These are phyloP conservation scores for Eugnorisma glareosa DNA, from an alignment of 2,888 invertebrate species.

Conservation along the genomic window DNA sequence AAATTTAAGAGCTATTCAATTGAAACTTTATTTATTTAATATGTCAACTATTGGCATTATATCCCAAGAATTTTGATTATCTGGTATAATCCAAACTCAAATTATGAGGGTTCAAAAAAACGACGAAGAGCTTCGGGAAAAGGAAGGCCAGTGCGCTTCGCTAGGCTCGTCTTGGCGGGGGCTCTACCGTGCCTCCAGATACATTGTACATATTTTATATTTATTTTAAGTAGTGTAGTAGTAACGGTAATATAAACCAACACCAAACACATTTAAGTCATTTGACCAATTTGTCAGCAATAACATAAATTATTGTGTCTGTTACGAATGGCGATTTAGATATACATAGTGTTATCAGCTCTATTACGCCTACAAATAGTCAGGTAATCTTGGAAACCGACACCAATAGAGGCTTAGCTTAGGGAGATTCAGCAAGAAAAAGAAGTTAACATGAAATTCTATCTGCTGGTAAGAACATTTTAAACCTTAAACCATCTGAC, in stretches of 20 bases:
- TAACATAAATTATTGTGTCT: not conserved
- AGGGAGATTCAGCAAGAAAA: not conserved
- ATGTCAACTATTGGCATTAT: too few species aligned
- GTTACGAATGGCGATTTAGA: slow-evolving; percentile 40
- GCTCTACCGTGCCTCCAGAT: too few species aligned
- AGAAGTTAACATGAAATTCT: slow-evolving; percentile 23
- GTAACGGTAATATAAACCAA: not conserved
- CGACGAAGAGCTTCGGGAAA: too few species aligned
- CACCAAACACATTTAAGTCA: not conserved
- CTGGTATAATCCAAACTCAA: too few species aligned
- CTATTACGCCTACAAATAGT: slow-evolving; percentile 24
- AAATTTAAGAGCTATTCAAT: too few species aligned
- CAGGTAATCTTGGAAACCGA: not conserved
- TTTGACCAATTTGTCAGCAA: not conserved
- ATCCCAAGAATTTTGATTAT: too few species aligned
- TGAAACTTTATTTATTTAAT: too few species aligned
- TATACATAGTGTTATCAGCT: not conserved
- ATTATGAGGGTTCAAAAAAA: too few species aligned
- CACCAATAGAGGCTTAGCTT: not conserved
- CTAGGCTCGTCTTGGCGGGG: too few species aligned
- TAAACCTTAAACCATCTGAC: not conserved
- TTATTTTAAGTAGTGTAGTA: not conserved
- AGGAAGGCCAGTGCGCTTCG: too few species aligned
- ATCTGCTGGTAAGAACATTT: slow-evolving; percentile 20
- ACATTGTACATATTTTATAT: not conserved